These are phyloP conservation scores for Pelosia muscerda DNA, from an alignment of 2,888 invertebrate species.

Conservation along the genomic window DNA sequence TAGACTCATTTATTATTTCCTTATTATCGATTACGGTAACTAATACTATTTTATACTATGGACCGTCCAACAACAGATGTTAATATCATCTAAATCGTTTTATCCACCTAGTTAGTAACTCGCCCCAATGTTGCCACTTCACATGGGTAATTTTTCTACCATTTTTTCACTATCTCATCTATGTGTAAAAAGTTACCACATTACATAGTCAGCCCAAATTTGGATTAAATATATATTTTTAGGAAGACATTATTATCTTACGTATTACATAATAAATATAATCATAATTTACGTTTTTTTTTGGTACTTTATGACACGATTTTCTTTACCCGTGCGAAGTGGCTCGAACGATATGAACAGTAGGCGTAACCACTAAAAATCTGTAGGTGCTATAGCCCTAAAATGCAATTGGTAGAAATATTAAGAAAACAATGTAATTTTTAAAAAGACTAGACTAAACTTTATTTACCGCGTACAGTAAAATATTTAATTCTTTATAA, in stretches of 20 bases:
- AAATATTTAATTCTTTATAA: conserved; percentile 38
- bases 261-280: conserved; percentile 8
- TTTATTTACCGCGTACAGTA: conserved; percentile 29
- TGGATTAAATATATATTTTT: conserved; percentile 7
- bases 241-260: conserved; percentile 13
- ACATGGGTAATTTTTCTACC: conserved; percentile 20
- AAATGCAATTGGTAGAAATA: conserved; percentile 55
- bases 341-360: conserved; percentile 28
- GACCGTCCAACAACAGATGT: no score
- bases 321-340: conserved; percentile 28
- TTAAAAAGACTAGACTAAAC: conserved; percentile 42
- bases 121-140: conserved; percentile 32
- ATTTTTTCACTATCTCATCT: background rate
- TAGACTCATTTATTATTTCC: conserved; percentile 67
- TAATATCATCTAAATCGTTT: conserved; percentile 28
- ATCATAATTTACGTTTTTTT: background rate
- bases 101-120: conserved; percentile 34
- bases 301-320: background rate
- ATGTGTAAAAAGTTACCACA: no score
- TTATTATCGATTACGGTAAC: conserved; percentile 66
- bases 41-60: conserved; percentile 66
- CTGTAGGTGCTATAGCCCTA: conserved; percentile 48
- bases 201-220: background rate
- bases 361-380: conserved; percentile 31
- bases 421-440: conserved; percentile 37